These are phyloP conservation scores for Portunus trituberculatus DNA, from an alignment of 1,140 invertebrate genomes.

Conservation along the genomic window DNA sequence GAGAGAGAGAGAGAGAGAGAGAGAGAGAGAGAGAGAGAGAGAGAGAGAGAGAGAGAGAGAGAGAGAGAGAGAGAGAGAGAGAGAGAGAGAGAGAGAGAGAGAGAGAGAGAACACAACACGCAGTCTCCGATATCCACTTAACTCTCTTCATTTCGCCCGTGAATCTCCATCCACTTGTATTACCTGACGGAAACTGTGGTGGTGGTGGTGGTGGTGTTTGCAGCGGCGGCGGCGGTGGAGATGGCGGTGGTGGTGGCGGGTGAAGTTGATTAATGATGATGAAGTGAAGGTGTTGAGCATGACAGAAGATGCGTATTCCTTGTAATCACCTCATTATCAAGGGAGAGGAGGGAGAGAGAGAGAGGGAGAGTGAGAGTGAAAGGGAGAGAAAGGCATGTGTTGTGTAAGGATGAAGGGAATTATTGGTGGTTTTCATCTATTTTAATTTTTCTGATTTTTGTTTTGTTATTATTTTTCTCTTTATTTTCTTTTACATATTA, in stretches of 20 bases:
- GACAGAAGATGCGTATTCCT: neutral
- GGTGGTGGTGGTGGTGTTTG: neutral
- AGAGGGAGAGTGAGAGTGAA: neutral
- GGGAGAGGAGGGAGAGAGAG: neutral
- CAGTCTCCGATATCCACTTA: neutral
- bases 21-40: conserved; percentile 48
- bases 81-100: conserved; percentile 39
- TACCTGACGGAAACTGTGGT: neutral
- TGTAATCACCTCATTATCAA: neutral
- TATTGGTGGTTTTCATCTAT: no score
- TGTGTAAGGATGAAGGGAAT: no score
- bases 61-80: conserved; percentile 29
- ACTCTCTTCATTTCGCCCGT: neutral
- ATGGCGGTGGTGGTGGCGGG: neutral
- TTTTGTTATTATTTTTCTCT: neutral
- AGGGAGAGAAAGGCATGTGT: conserved; percentile 15
- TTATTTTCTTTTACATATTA: neutral
- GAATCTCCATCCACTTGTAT: neutral
- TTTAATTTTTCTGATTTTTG: neutral
- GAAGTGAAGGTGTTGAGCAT: neutral
- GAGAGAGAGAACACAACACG: neutral
- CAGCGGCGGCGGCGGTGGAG: neutral
- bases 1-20: conserved; percentile 25
- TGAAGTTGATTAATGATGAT: neutral
- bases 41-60: conserved; percentile 52